Evolutionary conservation across 2,113 vertebrate species (phyloP), one percentile per base, ranked within the genome.

Genomic region (Ahaetulla prasina): DNA sequence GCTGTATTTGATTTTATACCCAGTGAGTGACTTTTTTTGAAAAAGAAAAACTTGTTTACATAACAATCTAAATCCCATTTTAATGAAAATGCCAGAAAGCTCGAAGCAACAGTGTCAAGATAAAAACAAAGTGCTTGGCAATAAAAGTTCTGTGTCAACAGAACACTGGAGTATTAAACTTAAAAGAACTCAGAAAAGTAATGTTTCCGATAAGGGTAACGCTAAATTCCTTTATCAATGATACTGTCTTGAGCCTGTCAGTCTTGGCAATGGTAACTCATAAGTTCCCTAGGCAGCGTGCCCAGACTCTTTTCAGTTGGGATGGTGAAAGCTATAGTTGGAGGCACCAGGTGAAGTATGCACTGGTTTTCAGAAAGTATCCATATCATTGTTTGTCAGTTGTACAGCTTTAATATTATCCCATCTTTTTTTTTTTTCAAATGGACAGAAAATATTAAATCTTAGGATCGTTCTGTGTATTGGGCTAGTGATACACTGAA

Each of bases 61-160:
- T 52, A 88, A 45, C n/a, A 90, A 43, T 80, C 2, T n/a, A 18
- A 90, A 91, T 60, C 90, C 90, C 0, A 52, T 90, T n/a, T 90
- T 54, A 57, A 95, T 92, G 52, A 35, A 20, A 35, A 87, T 89
- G 18, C 2, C 14, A 6, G 10, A 84, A 0, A 54, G 0, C 74
- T 74, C 47, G 85, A 91, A 20, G 20, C 2, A 25, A 60, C 3
- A 25, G 0, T 90, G 10, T 89, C 2, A 89, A 74, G 50, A 45
- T 39, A 63, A 1, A n/a, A 92, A 1, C 84, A 4, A 20, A 1
- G 3, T 3, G 47, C 84, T 30, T 57, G 80, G 90, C 90, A 91
- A 60, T 86, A 86, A 85, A 86, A 91, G 47, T n/a, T 57, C 90
- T 86, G 18, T 91, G 90, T 86, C 43, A 86, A 57, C 43, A 91